A percentile compares a stretch with the other conserved stretches of the same genome.
phyloP scores from a whole-genome alignment of 1,140 invertebrate genomes.

The Drosophila simulans region DNA sequence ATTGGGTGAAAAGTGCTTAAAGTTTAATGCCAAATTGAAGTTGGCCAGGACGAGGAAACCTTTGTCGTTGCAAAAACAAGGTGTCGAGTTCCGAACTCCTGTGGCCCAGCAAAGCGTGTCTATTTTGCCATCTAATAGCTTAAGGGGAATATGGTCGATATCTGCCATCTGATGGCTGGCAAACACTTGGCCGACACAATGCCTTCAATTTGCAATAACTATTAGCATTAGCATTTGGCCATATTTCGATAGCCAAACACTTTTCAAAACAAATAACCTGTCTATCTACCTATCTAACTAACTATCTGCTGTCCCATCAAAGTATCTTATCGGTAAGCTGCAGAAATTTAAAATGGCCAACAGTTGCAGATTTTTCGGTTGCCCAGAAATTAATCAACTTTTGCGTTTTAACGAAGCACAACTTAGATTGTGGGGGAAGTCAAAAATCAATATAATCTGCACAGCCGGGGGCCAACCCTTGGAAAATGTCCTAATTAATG shows the following conservation, averaged over 20 bases:
- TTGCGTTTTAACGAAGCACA: constrained; percentile 19
- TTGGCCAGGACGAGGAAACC: constrained; percentile 29
- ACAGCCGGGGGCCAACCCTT: constrained; percentile 21
- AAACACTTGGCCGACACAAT: constrained; percentile 35
- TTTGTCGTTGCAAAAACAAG: constrained; percentile 7
- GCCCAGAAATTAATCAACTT: neutral
- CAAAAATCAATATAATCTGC: constrained; percentile 57
- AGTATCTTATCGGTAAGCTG: neutral
- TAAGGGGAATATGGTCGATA: constrained; percentile 20
- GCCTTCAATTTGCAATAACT: constrained; percentile 39
- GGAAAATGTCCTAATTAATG: constrained; percentile 67
- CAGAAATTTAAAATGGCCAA: constrained; percentile 8
- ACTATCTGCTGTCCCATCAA: neutral
- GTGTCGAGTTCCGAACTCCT: constrained; percentile 28
- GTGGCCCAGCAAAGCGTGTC: constrained; percentile 21
- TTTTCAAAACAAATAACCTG: constrained; percentile 35
- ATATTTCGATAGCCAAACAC: constrained; percentile 29
- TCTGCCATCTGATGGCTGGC: constrained; percentile 33
- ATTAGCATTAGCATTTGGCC: constrained; percentile 26
- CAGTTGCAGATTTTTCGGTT: constrained; percentile 9
- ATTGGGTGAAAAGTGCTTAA: constrained; percentile 73
- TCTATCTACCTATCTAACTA: neutral
- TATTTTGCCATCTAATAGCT: constrained; percentile 26
- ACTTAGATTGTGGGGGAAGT: neutral
- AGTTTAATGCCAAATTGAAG: constrained; percentile 78